Percentiles rank a stretch among this genome's conserved stretches.
These are phyloP conservation scores for Phyllostomus discolor DNA, from an alignment of 2,113 vertebrate species.

Conservation along the genomic window DNA sequence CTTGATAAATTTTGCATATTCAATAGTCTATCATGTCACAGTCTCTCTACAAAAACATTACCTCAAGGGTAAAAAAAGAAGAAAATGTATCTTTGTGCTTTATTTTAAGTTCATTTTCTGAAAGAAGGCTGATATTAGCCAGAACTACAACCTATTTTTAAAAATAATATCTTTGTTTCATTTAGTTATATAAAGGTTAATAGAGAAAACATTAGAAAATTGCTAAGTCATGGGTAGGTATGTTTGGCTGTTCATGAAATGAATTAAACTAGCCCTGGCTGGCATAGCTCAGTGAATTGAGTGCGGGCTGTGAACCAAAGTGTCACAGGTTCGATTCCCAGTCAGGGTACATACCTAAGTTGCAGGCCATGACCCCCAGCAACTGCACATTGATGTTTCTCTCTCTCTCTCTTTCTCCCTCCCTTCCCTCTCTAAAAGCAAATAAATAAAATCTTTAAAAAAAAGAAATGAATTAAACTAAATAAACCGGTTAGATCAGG, in stretches of 20 bases:
- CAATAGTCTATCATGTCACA: conserved; percentile 14
- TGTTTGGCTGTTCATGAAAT: neutral
- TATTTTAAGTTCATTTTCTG: neutral
- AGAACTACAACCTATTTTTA: neutral
- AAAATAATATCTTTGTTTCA: conserved; percentile 50
- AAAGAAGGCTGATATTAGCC: conserved; percentile 33
- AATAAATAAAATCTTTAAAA: no score
- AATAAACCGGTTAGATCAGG: conserved; percentile 16
- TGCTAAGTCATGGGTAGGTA: neutral
- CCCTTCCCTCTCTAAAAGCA: no score
- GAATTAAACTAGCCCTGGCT: neutral
- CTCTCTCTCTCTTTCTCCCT: no score
- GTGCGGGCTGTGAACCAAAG: no score
- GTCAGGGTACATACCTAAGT: no score
- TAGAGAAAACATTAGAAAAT: conserved; percentile 43
- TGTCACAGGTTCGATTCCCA: no score
- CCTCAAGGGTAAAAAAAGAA: conserved; percentile 56
- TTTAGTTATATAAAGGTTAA: conserved; percentile 36
- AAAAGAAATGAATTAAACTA: neutral
- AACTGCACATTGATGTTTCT: no score
- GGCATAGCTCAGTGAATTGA: no score
- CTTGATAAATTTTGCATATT: conserved; percentile 29
- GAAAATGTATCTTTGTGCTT: neutral
- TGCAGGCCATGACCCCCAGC: no score
- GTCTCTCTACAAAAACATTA: neutral